Evolutionary conservation across 2,113 vertebrate species (phyloP), one percentile per base, ranked within the genome.

Genomic region (Verasper variegatus): DNA sequence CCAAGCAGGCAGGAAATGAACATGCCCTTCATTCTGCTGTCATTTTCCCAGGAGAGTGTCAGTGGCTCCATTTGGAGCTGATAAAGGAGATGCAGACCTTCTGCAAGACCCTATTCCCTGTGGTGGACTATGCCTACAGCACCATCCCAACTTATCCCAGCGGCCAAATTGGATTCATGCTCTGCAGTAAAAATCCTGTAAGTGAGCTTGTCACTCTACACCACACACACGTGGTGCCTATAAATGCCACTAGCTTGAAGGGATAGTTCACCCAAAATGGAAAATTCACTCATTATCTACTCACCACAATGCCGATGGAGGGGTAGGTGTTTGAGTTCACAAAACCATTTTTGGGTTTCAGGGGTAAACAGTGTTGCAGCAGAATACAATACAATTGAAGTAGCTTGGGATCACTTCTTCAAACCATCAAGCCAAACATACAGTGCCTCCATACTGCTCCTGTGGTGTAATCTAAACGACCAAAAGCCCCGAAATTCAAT

Each of bases 101-200:
- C 93, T 99, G 97, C 93, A 96, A 96, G 88, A 96, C 96, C 0
- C 94, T 99, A 40, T 99, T 99, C 91, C 97, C 97, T 0, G 96
- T 98, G 57, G 98, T 98, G 82, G 95, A 95, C 82, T 98, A 99
- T 0, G 97, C 97, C 76, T 99, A 98, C 90, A 96, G 96, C 91
- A 98, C 96, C 92, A 98, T 98, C 92, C 98, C 97, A 54, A 99
- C 97, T 0, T 99, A 99, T 68, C 98, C 98, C 76, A 98, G 98
- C 0, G 98, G 98, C 64, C 98, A 99, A 95, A 99, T 99, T 8
- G 98, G 98, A 89, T 99, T 98, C 92, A 99, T 99, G 97, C 96
- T 99, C 47, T 99, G 98, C 94, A 98, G 97, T 95, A 99, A 97
- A 93, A 97, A 97, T 79, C 88, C 95, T 0, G 97, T 99, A 89